These are phyloP conservation scores for Urocitellus parryii DNA, from an alignment of 2,113 vertebrate species.

Conservation along the genomic window DNA sequence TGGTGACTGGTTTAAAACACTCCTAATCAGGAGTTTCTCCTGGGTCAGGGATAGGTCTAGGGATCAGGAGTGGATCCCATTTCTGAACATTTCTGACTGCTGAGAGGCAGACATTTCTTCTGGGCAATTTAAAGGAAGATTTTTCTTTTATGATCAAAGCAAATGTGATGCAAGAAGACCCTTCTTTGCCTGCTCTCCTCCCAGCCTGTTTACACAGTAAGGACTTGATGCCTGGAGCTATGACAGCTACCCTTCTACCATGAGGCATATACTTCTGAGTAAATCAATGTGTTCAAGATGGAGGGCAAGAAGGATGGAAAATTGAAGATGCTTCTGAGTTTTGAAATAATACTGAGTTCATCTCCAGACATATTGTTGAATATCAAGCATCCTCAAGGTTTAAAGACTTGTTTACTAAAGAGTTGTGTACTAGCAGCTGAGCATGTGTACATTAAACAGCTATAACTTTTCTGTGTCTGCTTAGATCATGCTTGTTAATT, in stretches of 20 bases:
- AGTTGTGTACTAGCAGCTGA: not conserved
- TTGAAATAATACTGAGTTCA: not conserved
- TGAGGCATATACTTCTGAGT: not conserved
- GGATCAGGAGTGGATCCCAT: no score
- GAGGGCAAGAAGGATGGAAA: not conserved
- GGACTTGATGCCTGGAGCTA: no score
- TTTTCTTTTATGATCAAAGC: not conserved
- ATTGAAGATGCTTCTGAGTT: not conserved
- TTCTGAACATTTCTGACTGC: not conserved
- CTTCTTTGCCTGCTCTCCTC: not conserved
- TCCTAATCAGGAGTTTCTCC: not conserved
- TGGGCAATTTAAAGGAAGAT: not conserved
- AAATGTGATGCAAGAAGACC: accelerated
- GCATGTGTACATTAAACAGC: not conserved
- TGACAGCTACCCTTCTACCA: not conserved
- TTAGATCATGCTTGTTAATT: not conserved
- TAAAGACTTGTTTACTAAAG: not conserved
- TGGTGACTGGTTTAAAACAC: no score
- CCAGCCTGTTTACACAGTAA: not conserved
- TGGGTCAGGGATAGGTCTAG: not conserved
- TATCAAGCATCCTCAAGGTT: not conserved
- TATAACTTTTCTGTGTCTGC: no score
- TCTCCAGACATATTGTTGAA: not conserved
- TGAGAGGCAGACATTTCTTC: no score
- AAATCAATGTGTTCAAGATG: not conserved